Base-by-base conservation (phyloP, 2,113 vertebrate genomes). In the Chrysemys picta region DNA sequence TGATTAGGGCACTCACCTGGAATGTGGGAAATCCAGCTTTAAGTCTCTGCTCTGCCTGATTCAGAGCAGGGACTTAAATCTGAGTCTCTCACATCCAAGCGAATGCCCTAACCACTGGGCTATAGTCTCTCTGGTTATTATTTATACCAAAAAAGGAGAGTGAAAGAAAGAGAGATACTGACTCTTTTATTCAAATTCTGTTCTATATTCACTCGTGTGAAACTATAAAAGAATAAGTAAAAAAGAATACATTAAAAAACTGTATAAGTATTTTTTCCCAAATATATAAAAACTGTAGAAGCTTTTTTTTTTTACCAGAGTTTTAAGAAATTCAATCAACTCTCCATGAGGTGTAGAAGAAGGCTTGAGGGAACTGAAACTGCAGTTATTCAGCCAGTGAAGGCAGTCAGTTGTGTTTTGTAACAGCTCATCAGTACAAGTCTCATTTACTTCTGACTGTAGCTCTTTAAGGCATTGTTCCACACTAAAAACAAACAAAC, bases 391-490 rank as follows among this genome's bases (percentile, higher is more conserved):
- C 80, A 99, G 97, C 99, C 99, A 99, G 59, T 99, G 98, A 65
- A 99, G 96, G 89, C 98, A 99, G 95, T 99, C 99, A 9, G 95
- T 91, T 38, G 98, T 98, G 90, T 98, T 99, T 49, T 97, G 97
- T 0, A 99, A 97, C 56, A 96, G 94, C 21, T 99, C 98, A 79
- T 97, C 98, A 5, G 95, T 80, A 93, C 89, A 97, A 19, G 97
- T 92, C 86, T 99, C 98, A 82, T 98, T 98, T 93, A 99, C 93
- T 94, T 99, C 98, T 42, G 91, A 97, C 91, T 99, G 99, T 89
- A 99, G 98, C 83, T 99, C 98, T 97, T 98, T 98, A 80, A 99
- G 97, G 95, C 98, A 99, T 75, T 99, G 98, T 89, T 99, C 98
- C 96, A 99, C 98, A 91, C 99, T 99, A 94, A 86, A 96, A 91